phyloP scores from a whole-genome alignment of 2,113 vertebrate genomes.

The Pseudorasbora parva region DNA sequence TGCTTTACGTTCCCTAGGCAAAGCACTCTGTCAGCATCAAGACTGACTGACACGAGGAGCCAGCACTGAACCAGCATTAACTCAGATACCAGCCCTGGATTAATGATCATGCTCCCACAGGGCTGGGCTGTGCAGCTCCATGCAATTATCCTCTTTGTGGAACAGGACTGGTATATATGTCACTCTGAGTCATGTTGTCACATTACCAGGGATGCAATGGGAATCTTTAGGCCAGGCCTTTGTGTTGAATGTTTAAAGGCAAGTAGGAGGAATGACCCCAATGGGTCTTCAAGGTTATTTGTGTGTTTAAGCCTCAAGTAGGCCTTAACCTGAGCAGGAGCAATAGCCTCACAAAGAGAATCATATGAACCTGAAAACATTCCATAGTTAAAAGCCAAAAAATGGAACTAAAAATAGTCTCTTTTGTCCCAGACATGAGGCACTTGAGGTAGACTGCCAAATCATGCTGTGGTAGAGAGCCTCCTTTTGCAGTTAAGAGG shows the following conservation, averaged over 20 bases:
- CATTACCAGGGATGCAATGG: slow-evolving; percentile 3
- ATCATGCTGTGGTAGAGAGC: slow-evolving; percentile 17
- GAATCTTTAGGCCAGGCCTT: slow-evolving; percentile 13
- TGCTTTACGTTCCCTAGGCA: slow-evolving; percentile 59
- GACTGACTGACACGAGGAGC: slow-evolving; percentile 49
- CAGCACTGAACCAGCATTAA: background rate
- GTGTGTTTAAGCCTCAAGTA: background rate
- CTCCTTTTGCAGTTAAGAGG: slow-evolving; percentile 16
- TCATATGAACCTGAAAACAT: background rate
- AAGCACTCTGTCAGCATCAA: slow-evolving; percentile 54
- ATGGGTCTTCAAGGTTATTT: slow-evolving; percentile 15
- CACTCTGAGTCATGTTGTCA: slow-evolving; percentile 29
- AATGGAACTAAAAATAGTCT: slow-evolving; percentile 25
- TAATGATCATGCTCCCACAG: slow-evolving; percentile 2
- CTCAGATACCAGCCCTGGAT: slow-evolving; percentile 22
- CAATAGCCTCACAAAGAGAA: background rate
- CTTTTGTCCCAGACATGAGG: slow-evolving; percentile 32
- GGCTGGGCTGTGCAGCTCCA: slow-evolving; percentile 16
- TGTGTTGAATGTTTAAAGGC: background rate
- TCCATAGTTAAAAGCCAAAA: background rate
- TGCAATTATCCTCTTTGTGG: slow-evolving; percentile 20
- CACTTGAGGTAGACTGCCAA: slow-evolving; percentile 36
- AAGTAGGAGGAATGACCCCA: background rate
- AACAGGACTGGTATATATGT: slow-evolving; percentile 8
- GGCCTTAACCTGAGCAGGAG: background rate